Evolutionary conservation across 2,888 invertebrate genomes (phyloP), one percentile per base, ranked within the genome.

Genomic region (Lochmaea crataegi): DNA sequence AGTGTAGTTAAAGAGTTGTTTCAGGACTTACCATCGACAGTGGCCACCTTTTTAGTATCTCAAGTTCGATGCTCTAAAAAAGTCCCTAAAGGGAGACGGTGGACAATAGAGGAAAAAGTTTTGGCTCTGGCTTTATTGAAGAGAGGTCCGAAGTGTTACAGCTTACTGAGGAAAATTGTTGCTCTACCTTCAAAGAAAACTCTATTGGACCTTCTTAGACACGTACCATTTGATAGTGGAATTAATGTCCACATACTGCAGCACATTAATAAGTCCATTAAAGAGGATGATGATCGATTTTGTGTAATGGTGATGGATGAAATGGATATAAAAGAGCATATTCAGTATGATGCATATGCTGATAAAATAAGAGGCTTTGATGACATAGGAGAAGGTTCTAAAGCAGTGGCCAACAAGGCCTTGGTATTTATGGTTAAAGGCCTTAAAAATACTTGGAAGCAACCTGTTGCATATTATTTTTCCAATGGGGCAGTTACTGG

Each of bases 41-140:
- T 74, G n/a, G 63, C 71, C 18, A 64, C 76, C 69, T 78, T 78
- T 71, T 61, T 77, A 51, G 18, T 71, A 12, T 64, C 71, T 32
- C 71, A 65, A 64, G n/a, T 70, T 22, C 26, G 56, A 45, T 56
- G 42, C 45, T 18, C 71, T 32, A 71, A 65, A 42, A 56, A 57
- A 65, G 16, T 16, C 32, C 71, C 67, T 16, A 73, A 72, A 57
- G 75, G 76, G 11, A 71, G 76, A 61, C n/a, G 75, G 60, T 78
- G 74, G 75, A 74, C 73, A 48, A 57, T 76, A 26, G 74, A 77
- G 12, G 78, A 78, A n/a, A 77, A 78, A 66, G 56, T 74, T 53
- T 10, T 71, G 11, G 71, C 71, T 75, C 60, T 38, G 45, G 32
- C 58, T 26, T 22, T 74, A 12, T 65, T 64, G 22, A 77, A 75